Evolutionary conservation across 2,113 vertebrate genomes (phyloP), one percentile per base, ranked within the genome.

Genomic region (Gorsachius goisagi): DNA sequence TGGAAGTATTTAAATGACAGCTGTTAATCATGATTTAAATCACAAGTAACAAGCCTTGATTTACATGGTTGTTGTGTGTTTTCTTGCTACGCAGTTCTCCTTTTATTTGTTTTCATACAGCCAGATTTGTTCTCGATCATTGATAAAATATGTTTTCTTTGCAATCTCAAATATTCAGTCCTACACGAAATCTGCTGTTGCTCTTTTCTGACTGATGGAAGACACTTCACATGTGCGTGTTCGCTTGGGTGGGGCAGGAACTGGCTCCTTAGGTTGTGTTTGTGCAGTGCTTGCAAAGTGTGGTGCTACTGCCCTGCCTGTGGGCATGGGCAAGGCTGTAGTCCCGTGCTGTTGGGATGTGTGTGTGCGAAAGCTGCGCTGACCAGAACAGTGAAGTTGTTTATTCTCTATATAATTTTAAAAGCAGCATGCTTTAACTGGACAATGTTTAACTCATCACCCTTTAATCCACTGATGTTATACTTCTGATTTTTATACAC

Each of bases 31-130:
- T 37, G 17, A 35, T 49, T 85, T 79, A 72, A 93, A 78, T 91
- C 49, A n/a, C n/a, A 55, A 80, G 19, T 37, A 84, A 37, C 47
- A 81, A 49, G 49, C 35, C 56, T 82, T 60, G 84, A 64, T 89
- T 95, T 82, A 60, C 45, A 6, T 49, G 37, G 73, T 47, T 64
- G 50, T 32, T 44, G 22, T 2, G 21, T 24, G 66, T 59, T 87
- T 74, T 41, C 93, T 52, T 58, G 44, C 74, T 53, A 1, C 21
- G 74, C 62, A 22, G 10, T 78, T 96, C 72, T 94, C 68, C 76
- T 90, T 88, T 82, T 84, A 24, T 90, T 95, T 96, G 91, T 95
- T 96, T 96, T 95, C 91, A 76, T 82, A 85, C 81, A 87, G 62
- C 66, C 91, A 94, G 95, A 91, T 93, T 94, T 96, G 62, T 89